Evolutionary conservation across 2,888 invertebrate species (phyloP), one percentile per base, ranked within the genome.

Genomic region (Limnephilus rhombicus): DNA sequence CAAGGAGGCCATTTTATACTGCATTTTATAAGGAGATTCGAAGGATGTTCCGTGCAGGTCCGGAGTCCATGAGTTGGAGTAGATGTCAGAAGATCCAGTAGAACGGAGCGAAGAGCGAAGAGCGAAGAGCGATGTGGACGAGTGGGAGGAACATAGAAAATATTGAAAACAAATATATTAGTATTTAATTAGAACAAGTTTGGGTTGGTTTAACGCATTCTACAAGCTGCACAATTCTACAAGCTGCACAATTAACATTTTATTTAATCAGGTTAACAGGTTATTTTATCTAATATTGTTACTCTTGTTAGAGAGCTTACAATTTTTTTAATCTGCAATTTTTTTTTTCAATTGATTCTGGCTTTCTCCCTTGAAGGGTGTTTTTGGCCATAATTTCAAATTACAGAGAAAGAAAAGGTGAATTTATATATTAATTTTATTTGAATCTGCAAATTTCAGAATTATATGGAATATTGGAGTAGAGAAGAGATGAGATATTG

Each of bases 1-100:
- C 49, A 85, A 87, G 92, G 90, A 90, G 90, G 90, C 5, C 0
- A 18, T 89, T 86, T 92, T 80, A 89, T 91, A 92, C 93, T 91
- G 91, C 89, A 86, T 85, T n/a, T 82, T 85, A 29, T 49, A 34
- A 83, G 18, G 12, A 7, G 45, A 41, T 68, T 53, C 34, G n/a
- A 68, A 18, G 88, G 34, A 34, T 80, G 80, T 80, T 89, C 86
- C 41, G n/a, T 45, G 12, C 37, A 49, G 34, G 80, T 34, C 12
- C 31, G 34, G 34, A 80, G 53, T 53, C 24, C 87, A 68, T 24
- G 9, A 31, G 31, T 4, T 24, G 34, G 31, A 24, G n/a, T 24
- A 87, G 49, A 80, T 80, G 80, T 18, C 37, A 89, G 34, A 31
- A 24, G 80, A 24, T 31, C 13, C 68, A n/a, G 88, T 37, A 68